These are phyloP conservation scores for Caenorhabditis japonica DNA, from an alignment of 2,888 invertebrate genomes.

Conservation along the genomic window DNA sequence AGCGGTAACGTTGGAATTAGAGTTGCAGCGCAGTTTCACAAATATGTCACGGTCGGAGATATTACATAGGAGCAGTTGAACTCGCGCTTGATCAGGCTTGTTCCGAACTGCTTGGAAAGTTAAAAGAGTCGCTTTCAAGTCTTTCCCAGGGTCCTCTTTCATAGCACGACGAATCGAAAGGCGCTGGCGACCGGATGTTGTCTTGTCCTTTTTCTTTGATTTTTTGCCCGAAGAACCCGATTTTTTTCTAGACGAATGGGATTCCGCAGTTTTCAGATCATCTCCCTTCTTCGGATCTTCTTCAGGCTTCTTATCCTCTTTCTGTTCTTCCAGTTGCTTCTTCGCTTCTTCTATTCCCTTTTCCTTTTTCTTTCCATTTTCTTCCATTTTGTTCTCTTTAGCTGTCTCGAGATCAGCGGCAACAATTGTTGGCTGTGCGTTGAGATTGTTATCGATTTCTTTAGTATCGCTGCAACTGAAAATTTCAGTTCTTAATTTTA, in stretches of 20 bases:
- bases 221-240: constrained; percentile 5
- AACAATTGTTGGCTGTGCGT: constrained; percentile 4
- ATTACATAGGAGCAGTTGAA: constrained; percentile 69
- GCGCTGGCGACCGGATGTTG: constrained; percentile 28
- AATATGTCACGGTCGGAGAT: constrained; percentile 69
- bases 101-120: constrained; percentile 40
- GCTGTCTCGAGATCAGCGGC: constrained; percentile 1
- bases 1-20: constrained; percentile 60
- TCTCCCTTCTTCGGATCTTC: constrained; percentile 9
- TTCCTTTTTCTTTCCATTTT: constrained; percentile 6
- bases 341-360: constrained; percentile 9
- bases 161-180: constrained; percentile 36
- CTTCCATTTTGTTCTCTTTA: constrained; percentile 2
- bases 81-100: constrained; percentile 58
- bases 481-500: too few relatives aligned
- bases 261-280: too few relatives aligned
- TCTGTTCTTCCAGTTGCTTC: not conserved
- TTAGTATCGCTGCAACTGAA: constrained; percentile 34
- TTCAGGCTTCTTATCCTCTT: not conserved
- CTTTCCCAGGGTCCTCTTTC: constrained; percentile 12
- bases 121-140: constrained; percentile 43
- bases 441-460: constrained; percentile 44
- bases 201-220: constrained; percentile 4
- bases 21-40: constrained; percentile 62
- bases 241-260: not conserved